These are phyloP conservation scores for Melanostoma scalare DNA, from an alignment of 2,888 invertebrate species.

Conservation along the genomic window DNA sequence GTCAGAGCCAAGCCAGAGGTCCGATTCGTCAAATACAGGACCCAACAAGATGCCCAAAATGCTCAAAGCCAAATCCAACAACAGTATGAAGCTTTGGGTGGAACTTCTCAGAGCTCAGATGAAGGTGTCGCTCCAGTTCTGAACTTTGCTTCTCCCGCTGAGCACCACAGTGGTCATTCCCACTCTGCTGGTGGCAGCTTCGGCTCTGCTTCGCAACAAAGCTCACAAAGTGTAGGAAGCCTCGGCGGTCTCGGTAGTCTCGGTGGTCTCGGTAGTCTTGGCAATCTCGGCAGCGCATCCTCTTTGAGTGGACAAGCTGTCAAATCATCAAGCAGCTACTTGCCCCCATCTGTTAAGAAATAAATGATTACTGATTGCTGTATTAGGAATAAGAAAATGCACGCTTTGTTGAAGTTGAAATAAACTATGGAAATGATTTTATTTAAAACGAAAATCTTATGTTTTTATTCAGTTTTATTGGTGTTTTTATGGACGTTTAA, in stretches of 20 bases:
- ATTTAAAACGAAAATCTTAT: too few relatives aligned
- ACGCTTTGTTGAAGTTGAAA: background rate
- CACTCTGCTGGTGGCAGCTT: conserved; percentile 6
- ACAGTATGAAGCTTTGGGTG: conserved; percentile 78
- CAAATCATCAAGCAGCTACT: background rate
- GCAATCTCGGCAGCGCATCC: background rate
- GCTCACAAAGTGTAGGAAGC: background rate
- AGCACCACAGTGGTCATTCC: background rate
- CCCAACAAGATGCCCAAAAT: conserved; percentile 78
- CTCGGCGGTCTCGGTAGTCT: background rate
- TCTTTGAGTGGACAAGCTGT: background rate
- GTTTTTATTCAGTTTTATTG: too few relatives aligned
- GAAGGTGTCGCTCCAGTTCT: conserved; percentile 78
- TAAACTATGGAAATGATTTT: background rate
- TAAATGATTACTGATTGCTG: background rate
- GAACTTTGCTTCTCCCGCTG: conserved; percentile 32
- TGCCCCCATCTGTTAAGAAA: conserved; percentile 23
- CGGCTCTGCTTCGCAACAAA: conserved; percentile 17
- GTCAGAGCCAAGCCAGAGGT: conserved; percentile 80
- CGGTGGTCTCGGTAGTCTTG: background rate
- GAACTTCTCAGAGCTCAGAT: conserved; percentile 75
- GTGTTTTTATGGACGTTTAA: too few relatives aligned
- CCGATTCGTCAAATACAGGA: conserved; percentile 81
- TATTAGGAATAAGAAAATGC: background rate
- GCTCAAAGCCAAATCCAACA: conserved; percentile 78